Base-by-base conservation (phyloP, 2,797 vertebrate species). In the Syndactyla subalaris region DNA sequence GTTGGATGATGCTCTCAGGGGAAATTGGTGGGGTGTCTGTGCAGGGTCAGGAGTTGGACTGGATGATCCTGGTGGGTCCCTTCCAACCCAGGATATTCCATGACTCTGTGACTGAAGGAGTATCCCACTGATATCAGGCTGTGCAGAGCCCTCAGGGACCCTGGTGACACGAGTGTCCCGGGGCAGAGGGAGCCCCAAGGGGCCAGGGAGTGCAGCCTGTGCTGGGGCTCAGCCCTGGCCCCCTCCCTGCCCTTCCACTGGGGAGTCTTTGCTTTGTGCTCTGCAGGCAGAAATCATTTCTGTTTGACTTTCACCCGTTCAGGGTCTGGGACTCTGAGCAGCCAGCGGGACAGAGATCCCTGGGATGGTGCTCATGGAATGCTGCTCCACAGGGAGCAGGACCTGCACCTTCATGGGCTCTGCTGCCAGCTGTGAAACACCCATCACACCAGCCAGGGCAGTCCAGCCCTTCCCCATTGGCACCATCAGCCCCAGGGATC, bases 231-330 rank as follows among this genome's bases (percentile, higher is more conserved):
- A 14, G 51, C 43, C 57, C 18, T 59, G 36, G 16, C 36, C 36
- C 34, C 17, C 36, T 38, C 36, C 11, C 36, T 59, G 36, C 58
- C 36, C 24, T 8, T 38, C 18, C 14, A 24, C 58, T 38, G 24
- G 11, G 12, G 24, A 34, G 38, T 4, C 7, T 3, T 7, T 9
- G 6, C 43, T 54, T 41, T 26, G 39, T 27, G 52, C 39, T 71
- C 46, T 41, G 5, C 7, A 41, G 41, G 30, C 1, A 36, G 22
- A 14, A 20, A n/a, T 22, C 1, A 0, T 7, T 36, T 24, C 11
- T 32, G 16, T 49, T 32, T 19, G 38, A n/a, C 34, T 72, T 66
- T 43, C 11, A 19, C 55, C 57, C 34, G 12, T 13, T 41, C 59
- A 61, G 36, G 39, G 29, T 8, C 45, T 32, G 23, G 26, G 34